A percentile compares a stretch with the other conserved stretches of the same genome.
These are phyloP conservation scores for Muscina levida DNA, from an alignment of 2,888 invertebrate genomes.

Conservation along the genomic window DNA sequence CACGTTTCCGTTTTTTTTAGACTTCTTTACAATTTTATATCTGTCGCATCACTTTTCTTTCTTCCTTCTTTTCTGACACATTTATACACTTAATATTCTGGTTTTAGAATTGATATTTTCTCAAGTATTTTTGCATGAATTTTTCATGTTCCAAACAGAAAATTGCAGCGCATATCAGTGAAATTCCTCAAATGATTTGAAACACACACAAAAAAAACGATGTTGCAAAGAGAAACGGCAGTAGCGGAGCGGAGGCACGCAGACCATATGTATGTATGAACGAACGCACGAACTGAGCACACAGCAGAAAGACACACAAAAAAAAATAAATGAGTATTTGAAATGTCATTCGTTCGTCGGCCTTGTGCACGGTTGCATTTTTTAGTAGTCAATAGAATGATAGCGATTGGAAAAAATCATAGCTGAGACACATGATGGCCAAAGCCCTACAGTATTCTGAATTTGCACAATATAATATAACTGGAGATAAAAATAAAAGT, in stretches of 20 bases:
- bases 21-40: too few species aligned
- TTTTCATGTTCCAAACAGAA: conserved; percentile 41
- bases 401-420: too few species aligned
- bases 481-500: too few species aligned
- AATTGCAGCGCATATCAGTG: conserved; percentile 63
- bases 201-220: neutral
- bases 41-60: too few species aligned
- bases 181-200: conserved; percentile 62
- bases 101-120: conserved; percentile 25
- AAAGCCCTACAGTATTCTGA: neutral
- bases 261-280: conserved; percentile 21
- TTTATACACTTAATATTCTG: too few species aligned
- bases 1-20: conserved; percentile 51
- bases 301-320: conserved; percentile 17
- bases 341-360: conserved; percentile 46
- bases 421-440: neutral
- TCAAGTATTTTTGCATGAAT: conserved; percentile 60
- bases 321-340: conserved; percentile 45
- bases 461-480: too few species aligned
- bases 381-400: conserved; percentile 17
- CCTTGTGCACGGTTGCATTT: conserved; percentile 48
- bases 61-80: too few species aligned
- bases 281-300: conserved; percentile 48
- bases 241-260: conserved; percentile 37
- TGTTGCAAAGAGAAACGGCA: too few species aligned